phyloP scores from a whole-genome alignment of 2,113 vertebrate species.

The Hippopotamus amphibius region DNA sequence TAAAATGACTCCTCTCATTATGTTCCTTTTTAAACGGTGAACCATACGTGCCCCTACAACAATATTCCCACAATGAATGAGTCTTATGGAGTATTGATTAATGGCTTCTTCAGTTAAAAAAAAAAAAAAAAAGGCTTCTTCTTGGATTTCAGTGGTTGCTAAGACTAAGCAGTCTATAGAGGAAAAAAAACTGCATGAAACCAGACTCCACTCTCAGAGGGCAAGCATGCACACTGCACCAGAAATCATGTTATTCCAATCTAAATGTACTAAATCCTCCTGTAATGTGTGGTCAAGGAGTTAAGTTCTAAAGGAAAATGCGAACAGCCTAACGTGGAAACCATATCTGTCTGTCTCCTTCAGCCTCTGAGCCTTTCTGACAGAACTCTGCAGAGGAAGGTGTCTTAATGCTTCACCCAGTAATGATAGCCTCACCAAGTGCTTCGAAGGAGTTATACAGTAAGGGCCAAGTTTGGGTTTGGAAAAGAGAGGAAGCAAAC shows the following conservation, averaged over 20 bases:
- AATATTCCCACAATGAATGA: slow-evolving; percentile 51
- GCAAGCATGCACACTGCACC: slow-evolving; percentile 22
- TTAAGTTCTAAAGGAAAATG: slow-evolving; percentile 69
- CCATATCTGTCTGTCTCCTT: not conserved
- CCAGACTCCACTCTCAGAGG: not conserved
- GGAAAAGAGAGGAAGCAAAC: slow-evolving; percentile 70
- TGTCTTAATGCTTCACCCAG: not conserved
- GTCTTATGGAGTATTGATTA: slow-evolving; percentile 29
- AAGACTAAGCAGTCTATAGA: not conserved
- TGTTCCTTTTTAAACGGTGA: slow-evolving; percentile 38
- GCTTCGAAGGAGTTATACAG: slow-evolving; percentile 61
- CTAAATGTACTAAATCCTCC: slow-evolving; percentile 60
- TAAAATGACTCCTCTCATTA: not conserved
- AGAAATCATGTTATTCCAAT: not conserved
- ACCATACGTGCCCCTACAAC: not conserved
- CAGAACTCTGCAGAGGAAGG: not conserved
- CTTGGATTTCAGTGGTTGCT: slow-evolving; percentile 69
- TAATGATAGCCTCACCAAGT: not conserved
- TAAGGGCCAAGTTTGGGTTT: slow-evolving; percentile 64
- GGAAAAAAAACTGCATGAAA: slow-evolving; percentile 54
- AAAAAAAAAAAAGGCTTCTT: not conserved
- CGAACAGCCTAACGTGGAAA: not conserved
- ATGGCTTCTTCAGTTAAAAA: slow-evolving; percentile 43
- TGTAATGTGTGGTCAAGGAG: slow-evolving; percentile 58
- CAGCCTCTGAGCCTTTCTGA: not conserved